phyloP scores from a whole-genome alignment of 2,797 vertebrate species.

The Peromyscus attwateri region DNA sequence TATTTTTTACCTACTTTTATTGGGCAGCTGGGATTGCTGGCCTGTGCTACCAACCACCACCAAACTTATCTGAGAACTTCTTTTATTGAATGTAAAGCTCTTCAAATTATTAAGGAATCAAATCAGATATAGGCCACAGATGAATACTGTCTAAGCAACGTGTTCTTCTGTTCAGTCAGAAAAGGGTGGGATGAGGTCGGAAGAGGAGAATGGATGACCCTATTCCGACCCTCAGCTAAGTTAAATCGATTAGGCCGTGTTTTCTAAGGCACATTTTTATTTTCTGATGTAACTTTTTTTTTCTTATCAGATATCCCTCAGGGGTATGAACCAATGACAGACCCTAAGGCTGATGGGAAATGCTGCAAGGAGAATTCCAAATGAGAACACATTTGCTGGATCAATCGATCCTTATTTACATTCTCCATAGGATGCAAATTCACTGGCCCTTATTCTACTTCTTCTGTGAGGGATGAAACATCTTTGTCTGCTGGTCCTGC shows the following conservation, averaged over 20 bases:
- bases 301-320: not conserved
- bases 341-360: not conserved
- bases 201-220: not conserved
- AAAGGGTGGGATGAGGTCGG: not conserved
- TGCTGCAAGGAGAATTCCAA: not conserved
- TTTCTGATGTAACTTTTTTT: not conserved
- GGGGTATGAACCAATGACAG: not conserved
- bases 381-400: not conserved
- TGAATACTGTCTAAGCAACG: not conserved
- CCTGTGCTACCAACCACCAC: not conserved
- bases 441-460: not conserved
- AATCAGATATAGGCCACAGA: not conserved
- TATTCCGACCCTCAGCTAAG: not conserved
- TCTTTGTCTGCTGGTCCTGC: constrained; percentile 48
- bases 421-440: not conserved
- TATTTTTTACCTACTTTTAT: not conserved
- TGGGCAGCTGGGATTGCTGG: not conserved
- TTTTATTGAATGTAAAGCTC: constrained; percentile 1
- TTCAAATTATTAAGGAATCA: not conserved
- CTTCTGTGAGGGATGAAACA: constrained; percentile 15
- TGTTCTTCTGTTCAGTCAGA: not conserved
- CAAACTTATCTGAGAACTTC: not conserved
- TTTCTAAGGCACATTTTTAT: constrained; percentile 3
- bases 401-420: not conserved
- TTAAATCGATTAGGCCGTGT: not conserved